phyloP scores from a whole-genome alignment of 2,888 invertebrate genomes.

The Melangyna quadrimaculata region DNA sequence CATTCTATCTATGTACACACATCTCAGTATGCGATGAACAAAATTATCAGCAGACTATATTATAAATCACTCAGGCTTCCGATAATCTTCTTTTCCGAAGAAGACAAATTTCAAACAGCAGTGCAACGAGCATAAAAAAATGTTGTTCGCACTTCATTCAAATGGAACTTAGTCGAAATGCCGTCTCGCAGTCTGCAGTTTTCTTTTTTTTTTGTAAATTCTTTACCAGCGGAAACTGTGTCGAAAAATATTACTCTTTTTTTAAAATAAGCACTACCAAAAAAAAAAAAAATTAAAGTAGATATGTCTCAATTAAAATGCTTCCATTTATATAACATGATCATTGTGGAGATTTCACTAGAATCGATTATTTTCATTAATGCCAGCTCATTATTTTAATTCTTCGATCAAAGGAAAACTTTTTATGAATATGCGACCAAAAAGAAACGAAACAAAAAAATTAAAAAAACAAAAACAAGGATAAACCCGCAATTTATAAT shows the following conservation, averaged over 20 bases:
- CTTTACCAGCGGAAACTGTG: constrained; percentile 1
- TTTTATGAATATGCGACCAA: background rate
- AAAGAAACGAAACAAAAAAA: background rate
- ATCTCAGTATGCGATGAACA: background rate
- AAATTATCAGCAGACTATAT: constrained; percentile 3
- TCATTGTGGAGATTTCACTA: constrained; percentile 4
- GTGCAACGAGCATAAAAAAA: background rate
- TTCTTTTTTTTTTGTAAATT: background rate
- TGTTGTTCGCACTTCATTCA: constrained; percentile 16
- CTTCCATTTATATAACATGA: constrained; percentile 5
- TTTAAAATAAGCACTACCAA: background rate
- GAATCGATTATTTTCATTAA: constrained; percentile 11
- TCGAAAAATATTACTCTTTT: background rate
- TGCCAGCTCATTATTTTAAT: constrained; percentile 1
- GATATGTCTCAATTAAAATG: background rate
- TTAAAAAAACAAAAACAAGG: background rate
- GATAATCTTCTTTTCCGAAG: constrained; percentile 14
- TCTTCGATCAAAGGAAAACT: constrained; percentile 9
- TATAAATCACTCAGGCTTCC: constrained; percentile 29
- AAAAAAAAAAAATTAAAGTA: background rate
- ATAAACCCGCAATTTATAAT: constrained; percentile 7
- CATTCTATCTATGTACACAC: too few species aligned
- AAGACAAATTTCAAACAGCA: constrained; percentile 6
- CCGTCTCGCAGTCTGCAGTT: constrained; percentile 50
- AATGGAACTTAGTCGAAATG: constrained; percentile 30